Evolutionary conservation across 2,113 vertebrate species (phyloP).

Genomic region (Trogon melanurus): DNA sequence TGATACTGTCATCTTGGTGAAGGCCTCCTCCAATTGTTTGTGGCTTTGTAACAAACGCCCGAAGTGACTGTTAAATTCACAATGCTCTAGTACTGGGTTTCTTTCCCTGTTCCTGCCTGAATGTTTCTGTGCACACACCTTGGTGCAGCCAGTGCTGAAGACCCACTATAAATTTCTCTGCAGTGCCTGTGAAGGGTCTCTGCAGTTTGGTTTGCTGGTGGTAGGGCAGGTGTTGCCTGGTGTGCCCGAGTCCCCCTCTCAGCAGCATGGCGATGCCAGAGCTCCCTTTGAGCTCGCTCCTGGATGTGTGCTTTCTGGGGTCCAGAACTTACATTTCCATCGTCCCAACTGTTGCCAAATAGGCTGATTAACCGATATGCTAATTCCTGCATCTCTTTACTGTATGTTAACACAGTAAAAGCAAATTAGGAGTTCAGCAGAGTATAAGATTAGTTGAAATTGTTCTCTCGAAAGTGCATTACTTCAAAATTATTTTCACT

Average conservation of each 20-base stretch:
- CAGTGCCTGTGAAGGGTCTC: not conserved
- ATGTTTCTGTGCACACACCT: not conserved
- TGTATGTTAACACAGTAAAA: not conserved
- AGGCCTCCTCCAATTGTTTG: not conserved
- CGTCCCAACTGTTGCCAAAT: not conserved
- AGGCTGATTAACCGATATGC: not conserved
- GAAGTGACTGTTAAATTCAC: not conserved
- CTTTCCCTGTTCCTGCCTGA: not conserved
- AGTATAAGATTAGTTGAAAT: not conserved
- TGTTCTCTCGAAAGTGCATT: not conserved
- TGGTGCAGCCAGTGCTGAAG: not conserved
- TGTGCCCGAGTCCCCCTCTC: fast-evolving
- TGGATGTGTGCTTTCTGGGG: fast-evolving
- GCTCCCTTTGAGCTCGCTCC: not conserved
- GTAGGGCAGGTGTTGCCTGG: not conserved
- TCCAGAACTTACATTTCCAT: not conserved
- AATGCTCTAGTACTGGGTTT: not conserved
- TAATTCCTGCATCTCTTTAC: not conserved
- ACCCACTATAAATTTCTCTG: not conserved
- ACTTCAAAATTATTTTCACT: not conserved
- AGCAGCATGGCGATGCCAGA: fast-evolving
- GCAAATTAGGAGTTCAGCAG: not conserved
- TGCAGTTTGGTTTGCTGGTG: not conserved
- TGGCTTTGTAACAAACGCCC: not conserved
- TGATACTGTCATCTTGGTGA: not conserved